Evolutionary conservation across 2,888 invertebrate genomes (phyloP), one percentile per base, ranked within the genome.

Genomic region (Teinopalpus imperialis): DNA sequence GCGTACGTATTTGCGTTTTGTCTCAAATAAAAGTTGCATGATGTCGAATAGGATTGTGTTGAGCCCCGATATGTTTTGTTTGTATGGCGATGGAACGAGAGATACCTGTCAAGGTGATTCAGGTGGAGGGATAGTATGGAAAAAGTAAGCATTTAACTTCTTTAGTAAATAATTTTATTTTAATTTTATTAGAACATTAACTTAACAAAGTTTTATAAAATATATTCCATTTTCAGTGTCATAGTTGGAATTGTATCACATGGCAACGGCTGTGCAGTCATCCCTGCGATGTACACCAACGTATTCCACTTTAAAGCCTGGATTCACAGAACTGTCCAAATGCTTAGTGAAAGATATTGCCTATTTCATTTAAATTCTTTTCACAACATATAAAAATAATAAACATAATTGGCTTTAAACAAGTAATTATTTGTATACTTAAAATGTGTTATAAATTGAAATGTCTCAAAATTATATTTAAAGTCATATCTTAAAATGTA

Each of bases 81-180:
- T 72, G 36, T 59, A 51, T 20, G 69, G 70, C 0, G 58, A 67
- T n/a, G 58, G 65, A 1, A 20, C 53, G 9, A 49, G 61, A 5
- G 72, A 69, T 39, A 66, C 69, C 1, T 70, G 71, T 41, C 56
- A 53, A 2, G 72, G 72, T 0, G 72, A 72, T 43, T 72, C 72
- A 0, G 69, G 70, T 10, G 66, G 69, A 2, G 67, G 60, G 3
- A 55, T 69, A 8, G 16, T 68, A 9, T 72, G 69, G 69, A 59
- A 63, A 1, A 57, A 56, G 69, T 69, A 31, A 51, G 53, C 30
- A 3, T n/a, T n/a, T n/a, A 8, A 7, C 8, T n/a, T 26, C 7
- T 26, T n/a, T n/a, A n/a, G n/a, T n/a, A n/a, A n/a, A n/a, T n/a
- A n/a, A n/a, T n/a, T n/a, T n/a, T n/a, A n/a, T n/a, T n/a, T n/a